Evolutionary conservation across 2,797 vertebrate genomes (phyloP).

Genomic region (Ctenopoma kingsleyae): DNA sequence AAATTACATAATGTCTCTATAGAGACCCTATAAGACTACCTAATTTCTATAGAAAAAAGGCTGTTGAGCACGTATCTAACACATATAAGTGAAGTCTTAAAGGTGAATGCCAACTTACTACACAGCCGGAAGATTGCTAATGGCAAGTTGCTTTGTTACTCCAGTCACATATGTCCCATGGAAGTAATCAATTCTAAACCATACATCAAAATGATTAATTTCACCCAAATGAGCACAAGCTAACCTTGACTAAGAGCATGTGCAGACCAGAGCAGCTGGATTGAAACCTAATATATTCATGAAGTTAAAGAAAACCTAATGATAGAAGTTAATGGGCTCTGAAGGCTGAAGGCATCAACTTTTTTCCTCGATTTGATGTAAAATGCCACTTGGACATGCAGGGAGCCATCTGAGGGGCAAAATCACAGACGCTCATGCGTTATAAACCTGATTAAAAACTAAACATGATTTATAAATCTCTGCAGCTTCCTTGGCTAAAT

Average conservation of each 20-base stretch:
- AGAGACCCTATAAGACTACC: neutral
- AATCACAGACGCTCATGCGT: constrained; percentile 79
- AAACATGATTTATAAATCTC: constrained; percentile 78
- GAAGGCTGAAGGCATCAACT: constrained; percentile 79
- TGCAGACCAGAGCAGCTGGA: constrained; percentile 85
- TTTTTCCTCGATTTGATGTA: constrained; percentile 69
- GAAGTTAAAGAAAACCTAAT: constrained; percentile 85
- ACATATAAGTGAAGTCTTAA: constrained; percentile 81
- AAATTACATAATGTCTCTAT: constrained; percentile 40
- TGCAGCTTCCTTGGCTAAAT: constrained; percentile 70
- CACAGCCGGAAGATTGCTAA: constrained; percentile 93
- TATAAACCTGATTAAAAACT: constrained; percentile 80
- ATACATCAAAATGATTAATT: constrained; percentile 99
- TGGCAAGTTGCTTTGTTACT: constrained; percentile 99
- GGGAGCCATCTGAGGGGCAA: constrained; percentile 64
- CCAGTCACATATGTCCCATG: constrained; percentile 94
- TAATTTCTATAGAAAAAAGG: neutral
- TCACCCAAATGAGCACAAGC: constrained; percentile 96
- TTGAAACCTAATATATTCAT: constrained; percentile 91
- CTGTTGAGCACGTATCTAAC: constrained; percentile 75
- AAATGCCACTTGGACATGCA: constrained; percentile 65
- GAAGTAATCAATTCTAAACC: constrained; percentile 95
- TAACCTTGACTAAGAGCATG: constrained; percentile 92
- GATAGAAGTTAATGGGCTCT: constrained; percentile 82
- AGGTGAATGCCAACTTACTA: constrained; percentile 92